Conservation (phyloP, 2,797 vertebrate species). For the Muraenolepis orangiensis region DNA sequence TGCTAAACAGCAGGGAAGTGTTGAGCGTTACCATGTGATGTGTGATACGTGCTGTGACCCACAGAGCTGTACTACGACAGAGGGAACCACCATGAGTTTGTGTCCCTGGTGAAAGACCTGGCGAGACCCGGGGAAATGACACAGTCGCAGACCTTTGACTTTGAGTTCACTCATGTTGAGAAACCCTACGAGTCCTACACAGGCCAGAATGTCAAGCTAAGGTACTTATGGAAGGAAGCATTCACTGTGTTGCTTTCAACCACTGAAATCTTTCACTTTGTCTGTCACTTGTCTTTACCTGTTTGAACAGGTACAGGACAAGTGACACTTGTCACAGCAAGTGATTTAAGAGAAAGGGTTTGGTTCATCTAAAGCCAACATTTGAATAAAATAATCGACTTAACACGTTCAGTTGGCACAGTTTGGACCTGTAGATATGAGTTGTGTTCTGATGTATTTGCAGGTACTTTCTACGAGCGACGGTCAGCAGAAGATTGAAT, state of each 20-base stretch:
- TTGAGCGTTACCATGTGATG: background rate
- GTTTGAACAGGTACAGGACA: too few relatives aligned
- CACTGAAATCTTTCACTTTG: conserved; percentile 1
- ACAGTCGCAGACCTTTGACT: conserved; percentile 94
- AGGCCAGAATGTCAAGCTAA: conserved; percentile 95
- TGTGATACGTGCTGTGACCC: conserved; percentile 9
- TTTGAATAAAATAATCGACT: background rate
- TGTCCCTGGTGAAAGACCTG: conserved; percentile 96
- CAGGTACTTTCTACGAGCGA: conserved; percentile 97
- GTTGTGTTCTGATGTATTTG: conserved; percentile 4
- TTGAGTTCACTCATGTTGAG: conserved; percentile 97
- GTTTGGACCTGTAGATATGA: background rate
- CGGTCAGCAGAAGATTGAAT: conserved; percentile 90
- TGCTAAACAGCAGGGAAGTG: background rate
- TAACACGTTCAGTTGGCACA: background rate
- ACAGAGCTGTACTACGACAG: conserved; percentile 96
- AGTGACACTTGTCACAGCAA: too few relatives aligned
- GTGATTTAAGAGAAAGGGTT: background rate
- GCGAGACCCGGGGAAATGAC: conserved; percentile 94
- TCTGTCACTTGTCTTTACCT: conserved; percentile 32
- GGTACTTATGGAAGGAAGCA: conserved; percentile 70
- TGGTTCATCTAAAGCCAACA: background rate
- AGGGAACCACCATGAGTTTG: conserved; percentile 97
- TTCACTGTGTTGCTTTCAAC: conserved; percentile 2
- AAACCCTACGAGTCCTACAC: conserved; percentile 98